phyloP scores from a whole-genome alignment of 2,888 invertebrate species.

The Ophion obscuratus region DNA sequence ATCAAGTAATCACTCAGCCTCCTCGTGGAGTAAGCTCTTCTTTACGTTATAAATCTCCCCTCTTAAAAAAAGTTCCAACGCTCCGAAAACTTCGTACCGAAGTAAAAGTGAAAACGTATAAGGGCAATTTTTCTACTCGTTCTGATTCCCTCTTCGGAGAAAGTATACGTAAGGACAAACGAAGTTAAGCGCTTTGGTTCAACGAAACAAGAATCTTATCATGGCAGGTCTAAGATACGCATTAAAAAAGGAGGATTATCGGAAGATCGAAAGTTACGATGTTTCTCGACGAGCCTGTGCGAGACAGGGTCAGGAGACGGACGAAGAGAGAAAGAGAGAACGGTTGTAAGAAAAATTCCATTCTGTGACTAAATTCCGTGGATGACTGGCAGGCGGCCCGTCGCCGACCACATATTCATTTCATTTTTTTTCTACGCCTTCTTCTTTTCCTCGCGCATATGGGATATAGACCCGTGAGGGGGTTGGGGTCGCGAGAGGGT shows the following conservation, averaged over 20 bases:
- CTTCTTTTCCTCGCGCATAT: conserved; percentile 67
- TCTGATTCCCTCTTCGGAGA: neutral
- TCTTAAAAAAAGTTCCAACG: too few species aligned
- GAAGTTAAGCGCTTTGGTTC: neutral
- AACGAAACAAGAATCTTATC: conserved; percentile 22
- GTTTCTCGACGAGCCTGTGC: conserved; percentile 30
- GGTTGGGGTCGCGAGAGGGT: conserved; percentile 79
- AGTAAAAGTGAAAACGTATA: neutral
- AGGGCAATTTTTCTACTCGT: neutral
- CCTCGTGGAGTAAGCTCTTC: too few species aligned
- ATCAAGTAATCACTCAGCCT: too few species aligned
- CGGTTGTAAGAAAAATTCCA: conserved; percentile 81
- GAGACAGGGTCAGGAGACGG: conserved; percentile 43
- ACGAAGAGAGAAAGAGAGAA: conserved; percentile 68
- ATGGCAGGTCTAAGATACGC: conserved; percentile 7
- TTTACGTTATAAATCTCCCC: too few species aligned
- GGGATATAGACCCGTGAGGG: conserved; percentile 74
- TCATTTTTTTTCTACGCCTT: conserved; percentile 11
- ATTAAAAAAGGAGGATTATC: conserved; percentile 47
- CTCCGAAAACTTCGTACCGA: neutral
- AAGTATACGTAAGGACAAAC: conserved; percentile 9
- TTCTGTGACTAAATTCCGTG: conserved; percentile 82
- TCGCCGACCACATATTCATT: conserved; percentile 63
- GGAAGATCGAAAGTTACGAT: conserved; percentile 60
- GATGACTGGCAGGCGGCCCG: conserved; percentile 79